Evolutionary conservation across 2,888 invertebrate species (phyloP).

Genomic region (Psylliodes chrysocephalus): DNA sequence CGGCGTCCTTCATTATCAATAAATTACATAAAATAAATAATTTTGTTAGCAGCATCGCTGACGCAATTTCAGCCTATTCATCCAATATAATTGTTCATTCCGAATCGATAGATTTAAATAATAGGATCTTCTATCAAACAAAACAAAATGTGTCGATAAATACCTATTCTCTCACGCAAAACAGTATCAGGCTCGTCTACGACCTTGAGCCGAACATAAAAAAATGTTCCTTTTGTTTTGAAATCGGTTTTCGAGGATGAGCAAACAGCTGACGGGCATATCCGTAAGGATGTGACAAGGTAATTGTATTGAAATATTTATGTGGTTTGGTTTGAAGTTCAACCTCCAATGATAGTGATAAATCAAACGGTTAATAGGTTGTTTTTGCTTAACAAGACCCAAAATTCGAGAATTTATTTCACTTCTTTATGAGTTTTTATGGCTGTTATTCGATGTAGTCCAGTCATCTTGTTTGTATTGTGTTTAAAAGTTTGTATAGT

Average conservation of each 20-base stretch:
- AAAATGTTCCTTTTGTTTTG: constrained; percentile 32
- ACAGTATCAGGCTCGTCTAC: constrained; percentile 8
- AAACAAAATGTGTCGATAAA: constrained; percentile 24
- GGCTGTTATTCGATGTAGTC: too few species aligned
- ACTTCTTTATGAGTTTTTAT: too few species aligned
- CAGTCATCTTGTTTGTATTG: too few species aligned
- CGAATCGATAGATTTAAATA: constrained; percentile 21
- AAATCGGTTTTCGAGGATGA: constrained; percentile 38
- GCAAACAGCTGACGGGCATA: constrained; percentile 29
- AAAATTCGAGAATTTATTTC: too few species aligned
- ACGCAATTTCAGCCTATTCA: constrained; percentile 8
- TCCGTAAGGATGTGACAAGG: constrained; percentile 37
- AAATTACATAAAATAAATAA: too few species aligned
- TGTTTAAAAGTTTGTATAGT: too few species aligned
- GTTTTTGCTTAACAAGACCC: too few species aligned
- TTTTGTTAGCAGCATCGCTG: neutral
- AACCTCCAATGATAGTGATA: neutral
- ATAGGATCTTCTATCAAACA: constrained; percentile 22
- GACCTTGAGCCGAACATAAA: constrained; percentile 34
- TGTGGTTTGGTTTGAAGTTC: neutral
- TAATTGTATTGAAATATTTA: neutral
- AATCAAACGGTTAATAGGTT: too few species aligned
- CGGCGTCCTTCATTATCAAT: too few species aligned
- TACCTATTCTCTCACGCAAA: constrained; percentile 12
- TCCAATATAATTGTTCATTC: constrained; percentile 15